Evolutionary conservation across 2,888 invertebrate genomes (phyloP).

Genomic region (Drosophila cognata): DNA sequence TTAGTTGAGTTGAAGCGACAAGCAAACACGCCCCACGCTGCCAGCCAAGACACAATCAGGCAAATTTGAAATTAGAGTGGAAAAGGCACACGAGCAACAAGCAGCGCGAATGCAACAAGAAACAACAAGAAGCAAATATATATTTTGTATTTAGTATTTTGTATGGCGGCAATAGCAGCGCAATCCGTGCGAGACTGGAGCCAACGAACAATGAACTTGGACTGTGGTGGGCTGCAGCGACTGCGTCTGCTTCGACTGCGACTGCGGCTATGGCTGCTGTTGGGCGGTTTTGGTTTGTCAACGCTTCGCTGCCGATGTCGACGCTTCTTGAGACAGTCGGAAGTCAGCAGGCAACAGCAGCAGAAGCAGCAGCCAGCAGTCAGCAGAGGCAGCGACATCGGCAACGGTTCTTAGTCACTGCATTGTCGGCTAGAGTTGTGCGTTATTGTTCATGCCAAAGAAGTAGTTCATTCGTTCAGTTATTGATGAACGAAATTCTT

Average conservation of each 20-base stretch:
- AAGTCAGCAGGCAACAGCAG: slow-evolving; percentile 1
- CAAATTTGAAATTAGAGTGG: slow-evolving; percentile 47
- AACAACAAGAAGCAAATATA: slow-evolving; percentile 21
- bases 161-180: slow-evolving; percentile 45
- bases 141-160: neutral
- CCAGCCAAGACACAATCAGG: slow-evolving; percentile 35
- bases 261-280: slow-evolving; percentile 27
- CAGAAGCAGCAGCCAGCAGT: neutral
- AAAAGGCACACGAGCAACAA: slow-evolving; percentile 20
- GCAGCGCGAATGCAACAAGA: slow-evolving; percentile 10
- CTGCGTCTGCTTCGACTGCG: slow-evolving; percentile 2
- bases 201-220: slow-evolving; percentile 76
- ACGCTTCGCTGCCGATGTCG: slow-evolving; percentile 69
- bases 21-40: slow-evolving; percentile 17
- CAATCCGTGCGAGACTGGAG: slow-evolving; percentile 69
- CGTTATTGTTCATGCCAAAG: neutral
- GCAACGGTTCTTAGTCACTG: slow-evolving; percentile 7
- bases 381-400: slow-evolving; percentile 1
- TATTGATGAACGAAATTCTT: neutral
- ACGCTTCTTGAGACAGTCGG: slow-evolving; percentile 37
- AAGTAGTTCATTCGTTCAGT: neutral
- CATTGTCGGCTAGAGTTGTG: slow-evolving; percentile 2
- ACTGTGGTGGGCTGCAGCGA: slow-evolving; percentile 55
- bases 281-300: slow-evolving; percentile 63
- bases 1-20: slow-evolving; percentile 15